These are phyloP conservation scores for Umimayanthus chanpuru DNA, from an alignment of 92 coral and sea anemone genomes.

Conservation along the genomic window DNA sequence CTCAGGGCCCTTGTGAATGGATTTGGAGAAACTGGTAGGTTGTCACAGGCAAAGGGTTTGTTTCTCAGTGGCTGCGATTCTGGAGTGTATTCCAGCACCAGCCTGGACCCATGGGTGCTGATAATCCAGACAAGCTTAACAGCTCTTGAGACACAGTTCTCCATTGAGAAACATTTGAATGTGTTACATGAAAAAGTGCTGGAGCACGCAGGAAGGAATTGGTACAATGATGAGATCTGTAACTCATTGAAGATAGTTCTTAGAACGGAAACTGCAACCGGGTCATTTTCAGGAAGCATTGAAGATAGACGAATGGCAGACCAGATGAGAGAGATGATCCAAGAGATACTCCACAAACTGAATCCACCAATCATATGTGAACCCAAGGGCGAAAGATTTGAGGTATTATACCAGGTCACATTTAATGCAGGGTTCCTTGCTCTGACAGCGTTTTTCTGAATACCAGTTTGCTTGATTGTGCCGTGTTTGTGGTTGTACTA, in stretches of 20 bases:
- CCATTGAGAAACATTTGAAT: conserved; percentile 70
- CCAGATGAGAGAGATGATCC: conserved; percentile 22
- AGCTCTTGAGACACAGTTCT: conserved; percentile 72
- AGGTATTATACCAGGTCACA: not conserved
- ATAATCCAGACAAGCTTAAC: conserved; percentile 63
- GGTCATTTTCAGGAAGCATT: not conserved
- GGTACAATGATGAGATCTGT: conserved; percentile 61
- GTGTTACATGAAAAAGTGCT: conserved; percentile 52
- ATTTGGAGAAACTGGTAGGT: conserved; percentile 58
- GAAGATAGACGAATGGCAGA: conserved; percentile 35
- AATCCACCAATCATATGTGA: conserved; percentile 39
- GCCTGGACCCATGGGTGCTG: conserved; percentile 63
- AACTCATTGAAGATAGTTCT: conserved; percentile 59
- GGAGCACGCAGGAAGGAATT: conserved; percentile 45
- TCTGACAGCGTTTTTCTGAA: not conserved
- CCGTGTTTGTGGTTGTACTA: no score
- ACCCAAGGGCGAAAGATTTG: conserved; percentile 21
- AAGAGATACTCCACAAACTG: conserved; percentile 8
- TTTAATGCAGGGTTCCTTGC: not conserved
- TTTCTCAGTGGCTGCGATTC: conserved; percentile 66
- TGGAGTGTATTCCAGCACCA: conserved; percentile 63
- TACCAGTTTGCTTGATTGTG: not conserved
- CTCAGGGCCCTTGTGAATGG: conserved; percentile 71
- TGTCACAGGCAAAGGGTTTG: conserved; percentile 58
- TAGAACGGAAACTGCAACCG: conserved; percentile 39